A percentile compares a stretch with the other conserved stretches of the same genome.
phyloP scores from a whole-genome alignment of 2,113 vertebrate species.

The Dryoscopus gambensis region DNA sequence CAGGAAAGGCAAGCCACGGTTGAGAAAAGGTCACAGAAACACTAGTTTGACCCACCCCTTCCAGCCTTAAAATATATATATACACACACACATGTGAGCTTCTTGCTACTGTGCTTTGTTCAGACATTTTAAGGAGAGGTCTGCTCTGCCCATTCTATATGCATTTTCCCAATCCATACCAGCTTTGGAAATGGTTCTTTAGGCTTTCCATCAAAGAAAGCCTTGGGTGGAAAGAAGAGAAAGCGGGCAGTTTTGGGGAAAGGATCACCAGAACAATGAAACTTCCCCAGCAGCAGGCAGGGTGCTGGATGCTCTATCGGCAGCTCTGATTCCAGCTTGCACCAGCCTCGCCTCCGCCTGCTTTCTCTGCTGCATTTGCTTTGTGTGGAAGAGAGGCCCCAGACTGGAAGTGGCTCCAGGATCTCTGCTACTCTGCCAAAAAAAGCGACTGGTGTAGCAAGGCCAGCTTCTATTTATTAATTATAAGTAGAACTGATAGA shows the following conservation, averaged over 20 bases:
- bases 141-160: neutral
- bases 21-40: slow-evolving; percentile 24
- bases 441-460: neutral
- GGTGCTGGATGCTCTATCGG: neutral
- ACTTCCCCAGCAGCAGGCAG: neutral
- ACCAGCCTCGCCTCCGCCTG: neutral
- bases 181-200: neutral
- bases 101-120: neutral
- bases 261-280: neutral
- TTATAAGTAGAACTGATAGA: neutral
- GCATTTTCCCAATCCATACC: neutral
- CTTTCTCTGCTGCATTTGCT: neutral
- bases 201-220: neutral
- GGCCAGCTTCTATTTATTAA: neutral
- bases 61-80: neutral
- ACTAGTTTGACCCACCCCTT: neutral
- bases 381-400: neutral
- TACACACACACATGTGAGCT: neutral
- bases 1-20: neutral
- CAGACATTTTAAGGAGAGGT: neutral
- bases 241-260: neutral
- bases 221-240: neutral
- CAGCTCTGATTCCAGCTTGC: neutral
- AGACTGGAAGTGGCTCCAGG: neutral
- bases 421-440: neutral